These are phyloP conservation scores for Drosophila siamana DNA, from an alignment of 2,888 invertebrate species.

Conservation along the genomic window DNA sequence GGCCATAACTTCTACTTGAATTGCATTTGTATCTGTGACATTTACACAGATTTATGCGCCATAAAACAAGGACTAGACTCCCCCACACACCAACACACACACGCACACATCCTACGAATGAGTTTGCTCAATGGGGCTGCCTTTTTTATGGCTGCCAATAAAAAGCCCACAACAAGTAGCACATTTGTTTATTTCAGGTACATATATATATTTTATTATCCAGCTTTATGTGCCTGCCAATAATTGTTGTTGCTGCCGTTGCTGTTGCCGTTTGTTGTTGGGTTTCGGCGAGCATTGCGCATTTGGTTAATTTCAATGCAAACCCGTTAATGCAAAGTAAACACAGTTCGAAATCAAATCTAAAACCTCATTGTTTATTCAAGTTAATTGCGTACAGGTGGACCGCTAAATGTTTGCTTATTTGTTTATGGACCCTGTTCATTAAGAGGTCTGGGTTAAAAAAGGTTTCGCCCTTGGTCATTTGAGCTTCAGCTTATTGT, in stretches of 20 bases:
- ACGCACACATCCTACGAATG: not conserved
- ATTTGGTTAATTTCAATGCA: constrained; percentile 54
- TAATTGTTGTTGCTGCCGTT: constrained; percentile 20
- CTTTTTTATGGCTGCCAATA: constrained; percentile 62
- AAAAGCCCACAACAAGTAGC: constrained; percentile 36
- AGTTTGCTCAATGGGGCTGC: constrained; percentile 10
- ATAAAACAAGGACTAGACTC: constrained; percentile 67
- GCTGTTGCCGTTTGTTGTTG: not conserved
- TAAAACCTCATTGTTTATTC: constrained; percentile 46
- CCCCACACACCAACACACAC: constrained; percentile 2
- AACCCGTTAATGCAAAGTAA: constrained; percentile 71
- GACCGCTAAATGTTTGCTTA: constrained; percentile 53
- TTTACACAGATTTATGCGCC: constrained; percentile 71
- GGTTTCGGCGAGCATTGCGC: constrained; percentile 27
- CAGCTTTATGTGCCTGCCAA: constrained; percentile 43
- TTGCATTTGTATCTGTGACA: constrained; percentile 54
- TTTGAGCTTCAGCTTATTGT: constrained; percentile 7
- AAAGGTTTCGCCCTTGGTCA: constrained; percentile 32
- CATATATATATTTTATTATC: constrained; percentile 19
- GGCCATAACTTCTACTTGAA: constrained; percentile 52
- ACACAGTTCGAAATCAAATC: constrained; percentile 52
- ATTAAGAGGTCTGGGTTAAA: constrained; percentile 44
- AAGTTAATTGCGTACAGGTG: constrained; percentile 67
- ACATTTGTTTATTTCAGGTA: constrained; percentile 44
- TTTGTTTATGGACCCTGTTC: constrained; percentile 57